Evolutionary conservation across 2,113 vertebrate species (phyloP), one percentile per base, ranked within the genome.

Genomic region (Hystrix cristata): DNA sequence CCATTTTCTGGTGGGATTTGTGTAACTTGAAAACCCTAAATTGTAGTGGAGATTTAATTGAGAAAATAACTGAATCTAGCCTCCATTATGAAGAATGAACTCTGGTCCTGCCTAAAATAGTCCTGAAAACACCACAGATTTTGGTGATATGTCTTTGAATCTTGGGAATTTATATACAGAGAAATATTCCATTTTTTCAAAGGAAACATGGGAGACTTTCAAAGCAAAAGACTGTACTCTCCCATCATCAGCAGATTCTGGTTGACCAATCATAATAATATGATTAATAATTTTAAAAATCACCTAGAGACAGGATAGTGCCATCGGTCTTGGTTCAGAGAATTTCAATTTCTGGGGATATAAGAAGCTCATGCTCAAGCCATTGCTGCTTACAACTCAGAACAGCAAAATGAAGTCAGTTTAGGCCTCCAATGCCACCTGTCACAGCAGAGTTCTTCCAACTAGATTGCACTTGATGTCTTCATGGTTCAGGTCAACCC

Each of bases 271-370:
- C 67, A 51, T 94, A 53, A 65, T 8, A 69, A 1, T 19, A 12
- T 74, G 62, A 85, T 85, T 87, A 78, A 93, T 5, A 62, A 82
- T 91, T 89, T 72, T 29, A 16, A 51, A 81, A 91, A 78, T 15
- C 16, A 29, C 13, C 48, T 67, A 60, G 14, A 11, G 23, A 82
- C 16, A 64, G 55, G 34, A 29, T 2, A 82, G 7, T 31, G 21
- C 21, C 38, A 80, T 81, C 59, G 71, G 23, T 72, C 38, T 91
- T 91, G 59, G 57, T 81, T 93, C 13, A 81, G 81, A 94, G 82
- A 69, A 88, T 95, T 91, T 91, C 62, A 88, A 91, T 96, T 97
- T 88, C 87, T 65, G 48, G n/a, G 34, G 46, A 59, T 43, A 81
- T 76, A 18, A 87, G 65, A 59, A 87, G 82, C 7, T n/a, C n/a